A percentile compares a stretch with the other conserved stretches of the same genome.
These are phyloP conservation scores for Oreochromis grahami DNA, from an alignment of 2,797 vertebrate species.

Conservation along the genomic window DNA sequence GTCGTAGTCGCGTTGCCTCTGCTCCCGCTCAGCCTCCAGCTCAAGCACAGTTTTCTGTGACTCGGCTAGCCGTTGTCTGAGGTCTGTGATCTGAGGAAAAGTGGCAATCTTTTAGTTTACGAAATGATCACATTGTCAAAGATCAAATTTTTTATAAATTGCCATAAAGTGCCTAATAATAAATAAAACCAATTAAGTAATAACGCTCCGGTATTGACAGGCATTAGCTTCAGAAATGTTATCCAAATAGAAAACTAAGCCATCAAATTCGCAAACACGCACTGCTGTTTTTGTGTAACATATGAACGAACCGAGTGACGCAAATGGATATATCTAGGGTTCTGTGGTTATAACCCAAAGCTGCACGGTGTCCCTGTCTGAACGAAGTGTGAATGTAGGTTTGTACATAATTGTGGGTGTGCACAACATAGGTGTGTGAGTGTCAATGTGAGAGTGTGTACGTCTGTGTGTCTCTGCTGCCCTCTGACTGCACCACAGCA, in stretches of 20 bases:
- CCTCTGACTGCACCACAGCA: constrained; percentile 72
- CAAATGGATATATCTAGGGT: constrained; percentile 61
- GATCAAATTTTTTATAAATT: not conserved
- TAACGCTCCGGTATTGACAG: not conserved
- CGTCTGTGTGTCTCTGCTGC: constrained; percentile 41
- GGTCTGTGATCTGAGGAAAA: constrained; percentile 85
- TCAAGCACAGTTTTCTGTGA: constrained; percentile 87
- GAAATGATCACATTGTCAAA: not conserved
- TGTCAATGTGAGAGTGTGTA: constrained; percentile 26
- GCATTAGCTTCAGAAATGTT: constrained; percentile 3
- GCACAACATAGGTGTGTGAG: constrained; percentile 40
- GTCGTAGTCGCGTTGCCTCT: constrained; percentile 95
- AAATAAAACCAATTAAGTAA: not conserved
- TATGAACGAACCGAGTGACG: constrained; percentile 55
- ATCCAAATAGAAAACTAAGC: constrained; percentile 23
- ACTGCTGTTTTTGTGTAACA: constrained; percentile 40
- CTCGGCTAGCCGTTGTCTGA: constrained; percentile 88
- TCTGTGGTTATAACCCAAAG: constrained; percentile 54
- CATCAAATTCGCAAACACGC: constrained; percentile 20
- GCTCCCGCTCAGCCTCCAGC: constrained; percentile 88
- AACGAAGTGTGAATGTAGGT: constrained; percentile 38
- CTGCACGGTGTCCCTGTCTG: constrained; percentile 38
- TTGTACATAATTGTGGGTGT: constrained; percentile 32
- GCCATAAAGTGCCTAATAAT: not conserved
- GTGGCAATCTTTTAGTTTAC: not conserved